Evolutionary conservation across 2,797 vertebrate genomes (phyloP).

Genomic region (Sciaenops ocellatus): DNA sequence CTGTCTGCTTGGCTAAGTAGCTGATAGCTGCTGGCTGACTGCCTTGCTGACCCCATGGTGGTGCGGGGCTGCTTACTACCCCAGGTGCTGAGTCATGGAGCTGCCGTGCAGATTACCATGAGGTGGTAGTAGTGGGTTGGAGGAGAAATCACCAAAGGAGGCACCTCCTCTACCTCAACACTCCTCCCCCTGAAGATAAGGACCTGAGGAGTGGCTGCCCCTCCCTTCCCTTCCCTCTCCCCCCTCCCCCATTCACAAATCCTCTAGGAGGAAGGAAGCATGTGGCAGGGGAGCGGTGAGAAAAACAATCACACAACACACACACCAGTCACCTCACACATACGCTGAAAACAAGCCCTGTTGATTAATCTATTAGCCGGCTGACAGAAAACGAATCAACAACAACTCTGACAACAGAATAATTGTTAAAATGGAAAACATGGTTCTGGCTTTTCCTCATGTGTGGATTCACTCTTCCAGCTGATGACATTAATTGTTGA

Average conservation of each 20-base stretch:
- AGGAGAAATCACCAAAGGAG: not conserved
- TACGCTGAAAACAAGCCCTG: not conserved
- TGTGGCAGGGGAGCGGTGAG: not conserved
- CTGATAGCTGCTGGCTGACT: constrained; percentile 10
- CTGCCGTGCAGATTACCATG: constrained; percentile 2
- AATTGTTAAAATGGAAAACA: not conserved
- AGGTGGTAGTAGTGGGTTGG: not conserved
- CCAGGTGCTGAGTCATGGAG: constrained; percentile 50
- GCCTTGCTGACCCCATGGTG: constrained; percentile 32
- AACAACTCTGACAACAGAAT: not conserved
- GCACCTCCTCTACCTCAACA: not conserved
- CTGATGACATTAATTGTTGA: not conserved
- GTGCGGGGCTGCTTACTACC: not conserved
- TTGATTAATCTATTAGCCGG: not conserved
- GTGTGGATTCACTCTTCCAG: not conserved
- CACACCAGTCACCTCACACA: not conserved
- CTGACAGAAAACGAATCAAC: not conserved
- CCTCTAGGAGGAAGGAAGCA: constrained; percentile 11
- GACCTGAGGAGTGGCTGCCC: constrained; percentile 7
- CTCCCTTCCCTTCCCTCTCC: not conserved
- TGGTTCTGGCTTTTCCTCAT: not conserved
- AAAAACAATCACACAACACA: not conserved
- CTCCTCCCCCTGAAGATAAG: constrained; percentile 12
- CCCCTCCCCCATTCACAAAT: constrained; percentile 51
- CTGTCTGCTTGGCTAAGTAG: constrained; percentile 7